Percentiles rank a stretch among this genome's conserved stretches.
Evolutionary conservation across 2,888 invertebrate genomes (phyloP).

Genomic region (Leptura quadrifasciata): DNA sequence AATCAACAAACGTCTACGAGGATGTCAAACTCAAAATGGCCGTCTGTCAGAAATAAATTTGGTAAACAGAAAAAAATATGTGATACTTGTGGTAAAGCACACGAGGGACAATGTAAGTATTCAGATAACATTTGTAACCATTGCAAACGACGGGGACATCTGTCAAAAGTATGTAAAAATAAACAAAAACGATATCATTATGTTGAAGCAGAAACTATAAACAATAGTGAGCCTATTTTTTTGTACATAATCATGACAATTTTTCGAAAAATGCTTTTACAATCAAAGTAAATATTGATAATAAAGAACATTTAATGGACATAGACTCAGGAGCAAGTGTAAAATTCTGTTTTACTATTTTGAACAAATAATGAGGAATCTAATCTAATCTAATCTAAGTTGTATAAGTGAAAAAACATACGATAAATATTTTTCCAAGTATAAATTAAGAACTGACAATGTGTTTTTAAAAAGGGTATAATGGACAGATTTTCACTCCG

Average conservation of each 20-base stretch:
- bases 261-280: neutral
- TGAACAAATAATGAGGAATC: too few species aligned
- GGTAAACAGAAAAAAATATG: neutral
- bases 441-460: neutral
- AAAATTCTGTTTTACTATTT: too few species aligned
- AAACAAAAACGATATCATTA: neutral
- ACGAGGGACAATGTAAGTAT: neutral
- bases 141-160: neutral
- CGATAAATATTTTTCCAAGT: neutral
- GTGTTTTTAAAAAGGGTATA: slow-evolving; percentile 19
- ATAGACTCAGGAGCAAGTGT: neutral
- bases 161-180: neutral
- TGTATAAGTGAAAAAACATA: neutral
- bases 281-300: neutral
- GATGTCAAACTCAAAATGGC: too few species aligned
- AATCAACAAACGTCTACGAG: too few species aligned
- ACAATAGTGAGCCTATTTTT: too few species aligned
- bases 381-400: too few species aligned
- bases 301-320: neutral
- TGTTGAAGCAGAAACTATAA: too few species aligned
- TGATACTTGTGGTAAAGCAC: neutral
- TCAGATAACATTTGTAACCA: neutral
- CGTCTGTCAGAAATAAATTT: neutral
- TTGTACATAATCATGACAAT: too few species aligned
- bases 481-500: too few species aligned